Base-by-base conservation (phyloP, 2,113 vertebrate genomes). In the Lota lota region DNA sequence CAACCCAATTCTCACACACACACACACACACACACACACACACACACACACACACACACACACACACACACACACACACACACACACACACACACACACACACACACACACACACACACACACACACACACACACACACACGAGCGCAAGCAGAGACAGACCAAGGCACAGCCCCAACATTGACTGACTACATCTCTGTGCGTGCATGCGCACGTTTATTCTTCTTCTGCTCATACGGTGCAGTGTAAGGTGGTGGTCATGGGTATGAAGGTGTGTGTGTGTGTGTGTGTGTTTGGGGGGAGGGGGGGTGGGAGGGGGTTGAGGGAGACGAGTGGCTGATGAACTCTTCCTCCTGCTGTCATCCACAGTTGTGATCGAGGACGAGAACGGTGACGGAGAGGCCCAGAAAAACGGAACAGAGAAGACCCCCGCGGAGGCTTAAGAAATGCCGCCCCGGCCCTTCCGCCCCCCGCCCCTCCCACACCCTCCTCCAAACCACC, bases 341-440 rank as follows among this genome's bases (percentile, higher is more conserved):
- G 82, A 90, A 85, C 78, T 73, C 78, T 80, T 77, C 86, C 73
- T n/a, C 61, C 61, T 72, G 83, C 73, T 88, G 81, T 88, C 84
- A 63, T 86, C 87, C 79, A 87, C 88, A 89, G 90, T 90, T 85
- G 87, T 90, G 81, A 89, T 88, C 66, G 91, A 92, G 57, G 91
- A 92, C 69, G 91, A 92, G 69, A 90, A 87, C 51, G 91, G 86
- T 28, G 88, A 88, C 20, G 61, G 87, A 3, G 80, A 83, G 66
- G 86, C 85, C 0, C 75, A 79, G 88, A 89, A 92, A 83, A 87
- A 90, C 72, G 87, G 80, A 74, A 85, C 90, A 89, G 90, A 91
- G 85, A 92, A 91, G 85, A 89, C 88, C 74, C 86, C 87, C 0
- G 72, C 90, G 15, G 88, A 91, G 50, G 90, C 89, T 85, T 92